Evolutionary conservation across 2,797 vertebrate species (phyloP), one percentile per base, ranked within the genome.

Genomic region (Octomys mimax): DNA sequence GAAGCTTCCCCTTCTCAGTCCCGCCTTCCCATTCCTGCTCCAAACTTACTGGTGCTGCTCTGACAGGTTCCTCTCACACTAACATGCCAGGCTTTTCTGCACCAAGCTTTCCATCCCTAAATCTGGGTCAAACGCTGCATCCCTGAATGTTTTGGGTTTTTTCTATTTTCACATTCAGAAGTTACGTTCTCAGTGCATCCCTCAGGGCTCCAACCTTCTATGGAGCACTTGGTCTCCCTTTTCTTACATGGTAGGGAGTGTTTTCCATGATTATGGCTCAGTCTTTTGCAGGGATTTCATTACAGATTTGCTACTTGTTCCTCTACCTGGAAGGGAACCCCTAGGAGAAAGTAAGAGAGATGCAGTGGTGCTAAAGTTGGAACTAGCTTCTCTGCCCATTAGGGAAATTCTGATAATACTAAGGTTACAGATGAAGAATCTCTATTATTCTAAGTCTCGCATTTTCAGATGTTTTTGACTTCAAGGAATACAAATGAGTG

Each of bases 391-490:
- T 81, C 66, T 81, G 71, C n/a, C 42, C 33, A 21, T 66, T 73
- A 70, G 36, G 52, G 22, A 75, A 78, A 87, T 77, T 77, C 59
- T 91, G 91, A 73, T 64, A 61, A 80, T 57, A 57, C 68, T 87
- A 80, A 96, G 95, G 46, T 87, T 84, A 95, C 62, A 95, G 66
- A 54, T 54, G 24, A 95, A 77, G 61, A 94, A 62, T 78, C 62
- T 70, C 54, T 84, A 86, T 95, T 70, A 87, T 81, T 73, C 70
- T 86, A 96, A 91, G 42, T 11, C 42, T 36, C 46, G 28, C 94
- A 79, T 87, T 95, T 97, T 96, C 82, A 94, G 71, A 64, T 82
- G 68, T 42, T 82, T 94, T 78, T 61, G 42, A 90, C 57, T 54
- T 95, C 90, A 93, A 85, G 70, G 78, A 92, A 90, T 92, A 71